Conservation (phyloP, 2,113 vertebrate species). For the Sinocyclocheilus maitianheensis region DNA sequence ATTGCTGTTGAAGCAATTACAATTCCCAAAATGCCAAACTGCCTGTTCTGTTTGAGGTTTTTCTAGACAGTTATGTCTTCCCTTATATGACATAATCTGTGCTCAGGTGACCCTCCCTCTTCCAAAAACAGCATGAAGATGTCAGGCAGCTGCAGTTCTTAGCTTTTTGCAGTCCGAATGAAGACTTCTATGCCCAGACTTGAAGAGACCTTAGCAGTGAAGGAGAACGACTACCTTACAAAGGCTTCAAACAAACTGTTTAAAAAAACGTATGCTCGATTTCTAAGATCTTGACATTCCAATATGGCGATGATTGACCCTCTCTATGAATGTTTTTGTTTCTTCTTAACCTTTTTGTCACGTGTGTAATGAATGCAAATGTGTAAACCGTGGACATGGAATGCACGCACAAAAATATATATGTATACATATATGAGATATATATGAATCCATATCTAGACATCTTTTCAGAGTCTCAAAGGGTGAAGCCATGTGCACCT, state of each 20-base stretch:
- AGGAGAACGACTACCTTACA: neutral
- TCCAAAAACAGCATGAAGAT: neutral
- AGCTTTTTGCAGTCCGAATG: constrained; percentile 21
- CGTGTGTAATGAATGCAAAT: constrained; percentile 73
- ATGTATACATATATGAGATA: constrained; percentile 54
- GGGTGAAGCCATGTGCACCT: constrained; percentile 82
- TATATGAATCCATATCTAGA: constrained; percentile 61
- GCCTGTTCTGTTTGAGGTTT: neutral
- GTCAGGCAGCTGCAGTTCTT: constrained; percentile 19
- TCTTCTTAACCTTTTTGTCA: constrained; percentile 63
- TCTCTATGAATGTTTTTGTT: constrained; percentile 76
- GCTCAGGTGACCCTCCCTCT: constrained; percentile 43
- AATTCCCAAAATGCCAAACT: constrained; percentile 1
- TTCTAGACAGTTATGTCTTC: constrained; percentile 6
- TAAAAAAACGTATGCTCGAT: constrained; percentile 65
- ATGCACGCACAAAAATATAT: constrained; percentile 68
- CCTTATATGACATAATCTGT: neutral
- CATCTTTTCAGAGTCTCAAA: constrained; percentile 59
- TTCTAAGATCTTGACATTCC: constrained; percentile 85
- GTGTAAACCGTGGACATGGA: constrained; percentile 73
- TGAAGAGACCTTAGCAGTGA: constrained; percentile 48
- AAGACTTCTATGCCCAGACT: constrained; percentile 33
- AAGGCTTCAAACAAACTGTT: constrained; percentile 19
- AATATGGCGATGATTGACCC: constrained; percentile 76
- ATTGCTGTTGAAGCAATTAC: neutral